Percentiles rank a stretch among this genome's conserved stretches.
phyloP scores from a whole-genome alignment of 1,140 invertebrate species.

The Trichonephila clavipes region DNA sequence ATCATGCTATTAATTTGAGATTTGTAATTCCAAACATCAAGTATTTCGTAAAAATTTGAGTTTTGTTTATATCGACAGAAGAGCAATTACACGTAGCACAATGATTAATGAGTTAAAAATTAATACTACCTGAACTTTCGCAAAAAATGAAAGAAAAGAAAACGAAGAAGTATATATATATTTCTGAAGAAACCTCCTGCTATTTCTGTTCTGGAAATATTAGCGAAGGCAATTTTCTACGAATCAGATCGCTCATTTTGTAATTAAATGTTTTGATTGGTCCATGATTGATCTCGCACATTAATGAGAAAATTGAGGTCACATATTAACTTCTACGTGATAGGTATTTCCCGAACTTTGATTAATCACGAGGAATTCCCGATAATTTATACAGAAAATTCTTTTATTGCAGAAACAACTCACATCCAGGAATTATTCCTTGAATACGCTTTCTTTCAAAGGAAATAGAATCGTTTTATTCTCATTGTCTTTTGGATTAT shows the following conservation, averaged over 20 bases:
- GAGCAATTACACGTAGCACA: no score
- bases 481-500: not conserved
- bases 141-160: not conserved
- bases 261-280: not conserved
- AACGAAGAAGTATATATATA: not conserved
- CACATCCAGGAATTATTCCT: not conserved
- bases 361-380: not conserved
- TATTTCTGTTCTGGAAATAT: not conserved
- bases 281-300: not conserved
- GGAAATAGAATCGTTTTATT: not conserved
- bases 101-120: no score
- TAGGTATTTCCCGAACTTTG: not conserved
- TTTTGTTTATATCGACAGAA: no score
- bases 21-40: no score
- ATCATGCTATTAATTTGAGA: no score
- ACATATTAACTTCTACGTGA: not conserved
- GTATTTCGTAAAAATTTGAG: no score
- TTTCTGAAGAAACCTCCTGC: not conserved
- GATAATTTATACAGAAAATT: slow-evolving; percentile 8
- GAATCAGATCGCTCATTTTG: slow-evolving; percentile 7
- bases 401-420: not conserved
- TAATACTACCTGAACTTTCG: not conserved
- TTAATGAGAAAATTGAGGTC: not conserved
- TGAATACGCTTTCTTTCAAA: not conserved
- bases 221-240: not conserved